Evolutionary conservation across 2,797 vertebrate genomes (phyloP), one percentile per base, ranked within the genome.

Genomic region (Bovichtus variegatus): DNA sequence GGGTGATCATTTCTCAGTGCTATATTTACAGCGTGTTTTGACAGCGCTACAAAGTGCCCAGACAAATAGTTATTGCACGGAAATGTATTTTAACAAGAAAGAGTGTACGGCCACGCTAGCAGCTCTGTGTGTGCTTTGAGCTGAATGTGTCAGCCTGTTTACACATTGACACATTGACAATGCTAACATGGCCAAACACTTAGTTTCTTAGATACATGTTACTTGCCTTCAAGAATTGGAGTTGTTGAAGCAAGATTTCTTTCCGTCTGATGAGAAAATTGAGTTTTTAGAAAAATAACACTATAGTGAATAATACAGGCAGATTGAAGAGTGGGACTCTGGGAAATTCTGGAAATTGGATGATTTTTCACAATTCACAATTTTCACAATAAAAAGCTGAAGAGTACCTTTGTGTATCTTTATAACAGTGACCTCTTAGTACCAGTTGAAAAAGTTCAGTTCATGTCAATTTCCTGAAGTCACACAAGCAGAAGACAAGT

Each of bases 401-500:
- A 65, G 64, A 63, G 21, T 15, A 34, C 21, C 43, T 21, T 76
- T 78, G n/a, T 76, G 54, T 70, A 46, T 76, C 59, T 78, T 71
- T 63, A 55, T 76, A 82, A 77, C 79, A 78, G 80, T 71, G 74
- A 78, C 69, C 46, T 76, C 34, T 72, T 5, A 63, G 54, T 34
- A 38, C 34, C 25, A 38, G 23, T 31, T 57, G 59, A 69, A 76
- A 59, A 55, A 21, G 66, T 40, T 27, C 12, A 40, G 12, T 68
- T 65, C 47, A 25, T 63, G 67, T 49, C 49, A 77, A 66, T 66
- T 76, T 84, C 70, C 74, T 50, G 9, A 72, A 80, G 67, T 63
- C 41, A 27, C 85, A 84, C 87, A 77, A 67, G 68, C 53, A 76
- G 71, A 74, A 77, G 81, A 84, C 72, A 78, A 73, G 80, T 25